Conservation (phyloP, 2,888 invertebrate species). For the Apeira syringaria region DNA sequence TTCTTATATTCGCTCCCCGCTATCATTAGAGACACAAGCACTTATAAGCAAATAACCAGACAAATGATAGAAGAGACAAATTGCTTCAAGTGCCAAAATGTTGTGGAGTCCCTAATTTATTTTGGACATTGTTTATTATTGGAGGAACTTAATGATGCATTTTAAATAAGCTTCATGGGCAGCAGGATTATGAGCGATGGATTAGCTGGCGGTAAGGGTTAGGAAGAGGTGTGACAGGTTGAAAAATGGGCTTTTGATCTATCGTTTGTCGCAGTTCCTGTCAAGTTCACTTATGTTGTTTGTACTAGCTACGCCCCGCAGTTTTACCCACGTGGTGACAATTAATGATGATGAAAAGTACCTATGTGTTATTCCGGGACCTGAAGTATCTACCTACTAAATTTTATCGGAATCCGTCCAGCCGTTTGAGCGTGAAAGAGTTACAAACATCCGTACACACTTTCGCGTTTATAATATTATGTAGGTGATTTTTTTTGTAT, state of each 20-base stretch:
- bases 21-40: conserved; percentile 5
- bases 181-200: conserved; percentile 11
- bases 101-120: conserved; percentile 45
- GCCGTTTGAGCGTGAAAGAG: too few species aligned
- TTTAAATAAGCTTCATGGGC: conserved; percentile 11
- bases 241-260: conserved; percentile 8
- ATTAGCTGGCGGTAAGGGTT: conserved; percentile 5
- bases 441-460: too few species aligned
- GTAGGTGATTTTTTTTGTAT: too few species aligned
- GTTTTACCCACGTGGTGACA: too few species aligned
- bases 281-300: too few species aligned
- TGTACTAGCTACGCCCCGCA: too few species aligned
- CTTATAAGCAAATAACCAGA: conserved; percentile 56
- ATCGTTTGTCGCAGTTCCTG: background rate
- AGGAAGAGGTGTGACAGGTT: background rate
- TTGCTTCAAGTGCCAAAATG: conserved; percentile 52
- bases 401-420: too few species aligned
- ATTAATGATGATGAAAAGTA: too few species aligned
- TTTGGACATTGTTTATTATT: conserved; percentile 26
- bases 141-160: conserved; percentile 20
- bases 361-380: too few species aligned
- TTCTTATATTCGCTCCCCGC: conserved; percentile 16
- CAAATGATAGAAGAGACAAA: conserved; percentile 68
- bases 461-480: too few species aligned
- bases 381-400: too few species aligned